Evolutionary conservation across 2,113 vertebrate species (phyloP).

Genomic region (Alectura lathami): DNA sequence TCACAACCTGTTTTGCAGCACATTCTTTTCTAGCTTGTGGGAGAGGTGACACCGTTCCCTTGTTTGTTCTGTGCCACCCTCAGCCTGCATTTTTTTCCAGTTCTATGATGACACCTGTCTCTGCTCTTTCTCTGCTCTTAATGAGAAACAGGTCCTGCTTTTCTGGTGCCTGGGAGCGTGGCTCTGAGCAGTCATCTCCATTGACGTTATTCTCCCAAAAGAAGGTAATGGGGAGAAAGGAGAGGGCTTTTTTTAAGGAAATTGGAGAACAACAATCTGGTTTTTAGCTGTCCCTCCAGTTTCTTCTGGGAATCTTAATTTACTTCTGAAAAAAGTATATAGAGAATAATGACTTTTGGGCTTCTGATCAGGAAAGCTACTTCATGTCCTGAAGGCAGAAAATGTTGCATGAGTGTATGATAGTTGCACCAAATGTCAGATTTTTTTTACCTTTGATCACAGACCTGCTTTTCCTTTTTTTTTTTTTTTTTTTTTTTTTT

Average conservation of each 20-base stretch:
- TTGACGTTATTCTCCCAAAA: not conserved
- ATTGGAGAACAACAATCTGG: not conserved
- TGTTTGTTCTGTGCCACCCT: not conserved
- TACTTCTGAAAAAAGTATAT: not conserved
- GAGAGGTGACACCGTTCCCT: not conserved
- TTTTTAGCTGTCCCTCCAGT: not conserved
- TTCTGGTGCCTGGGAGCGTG: not conserved
- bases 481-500: too few relatives aligned
- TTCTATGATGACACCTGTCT: not conserved
- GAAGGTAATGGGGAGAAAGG: not conserved
- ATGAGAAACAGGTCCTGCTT: not conserved
- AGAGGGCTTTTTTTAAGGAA: not conserved
- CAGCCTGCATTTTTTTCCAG: not conserved
- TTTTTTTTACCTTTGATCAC: not conserved
- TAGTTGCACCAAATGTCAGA: not conserved
- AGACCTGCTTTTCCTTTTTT: not conserved
- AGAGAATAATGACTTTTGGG: not conserved
- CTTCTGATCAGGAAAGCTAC: not conserved
- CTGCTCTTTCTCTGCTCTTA: not conserved
- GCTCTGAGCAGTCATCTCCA: not conserved
- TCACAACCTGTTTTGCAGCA: not conserved
- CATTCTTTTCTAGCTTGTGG: not conserved
- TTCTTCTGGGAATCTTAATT: slow-evolving; percentile 8
- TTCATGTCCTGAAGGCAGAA: not conserved
- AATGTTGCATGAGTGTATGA: not conserved